Conservation (phyloP, 2,888 invertebrate genomes). For the Cactoblastis cactorum region DNA sequence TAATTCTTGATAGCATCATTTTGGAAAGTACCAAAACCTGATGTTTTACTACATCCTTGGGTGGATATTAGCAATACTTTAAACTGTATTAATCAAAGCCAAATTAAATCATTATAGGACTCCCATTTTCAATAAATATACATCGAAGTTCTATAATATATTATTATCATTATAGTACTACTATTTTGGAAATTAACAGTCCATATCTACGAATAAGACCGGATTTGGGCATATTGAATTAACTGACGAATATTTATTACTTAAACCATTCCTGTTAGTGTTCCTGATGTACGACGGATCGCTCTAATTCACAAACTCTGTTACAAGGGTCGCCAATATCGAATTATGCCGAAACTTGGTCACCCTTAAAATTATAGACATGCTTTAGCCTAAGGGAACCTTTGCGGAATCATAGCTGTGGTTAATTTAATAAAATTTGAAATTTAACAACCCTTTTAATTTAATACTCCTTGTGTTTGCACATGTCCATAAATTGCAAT, state of each 20-base stretch:
- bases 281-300: constrained; percentile 48
- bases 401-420: constrained; percentile 37
- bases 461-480: constrained; percentile 13
- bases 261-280: constrained; percentile 27
- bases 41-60: no score
- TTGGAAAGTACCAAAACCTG: no score
- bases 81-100: no score
- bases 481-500: no score
- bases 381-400: constrained; percentile 23
- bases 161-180: no score
- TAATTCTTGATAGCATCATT: no score
- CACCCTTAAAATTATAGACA: constrained; percentile 27
- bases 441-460: constrained; percentile 30
- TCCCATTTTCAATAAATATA: no score
- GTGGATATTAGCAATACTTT: no score
- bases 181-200: neutral
- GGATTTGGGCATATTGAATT: constrained; percentile 2
- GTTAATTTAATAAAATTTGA: constrained; percentile 39
- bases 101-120: no score
- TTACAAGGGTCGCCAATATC: constrained; percentile 54
- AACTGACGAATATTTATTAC: constrained; percentile 30
- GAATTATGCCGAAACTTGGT: constrained; percentile 50
- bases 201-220: neutral
- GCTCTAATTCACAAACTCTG: constrained; percentile 52
- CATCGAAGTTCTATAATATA: no score